Evolutionary conservation across 2,888 invertebrate species (phyloP).

Genomic region (Drosophila melanocephala): DNA sequence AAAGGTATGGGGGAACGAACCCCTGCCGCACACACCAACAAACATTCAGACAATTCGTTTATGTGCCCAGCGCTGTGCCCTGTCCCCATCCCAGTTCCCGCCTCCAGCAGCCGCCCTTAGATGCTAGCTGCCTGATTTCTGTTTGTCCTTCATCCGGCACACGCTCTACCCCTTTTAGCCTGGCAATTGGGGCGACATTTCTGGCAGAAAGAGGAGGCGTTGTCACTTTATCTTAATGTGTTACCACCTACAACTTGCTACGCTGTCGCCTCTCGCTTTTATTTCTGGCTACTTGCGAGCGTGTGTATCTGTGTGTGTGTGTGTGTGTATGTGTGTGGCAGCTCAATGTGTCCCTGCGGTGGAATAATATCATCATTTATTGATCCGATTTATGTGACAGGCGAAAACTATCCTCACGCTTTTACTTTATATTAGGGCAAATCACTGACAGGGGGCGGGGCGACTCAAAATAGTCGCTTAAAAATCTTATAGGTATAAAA

Average conservation of each 20-base stretch:
- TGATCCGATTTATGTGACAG: constrained; percentile 84
- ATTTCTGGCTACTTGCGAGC: constrained; percentile 15
- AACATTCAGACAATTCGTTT: constrained; percentile 72
- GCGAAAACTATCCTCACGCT: constrained; percentile 75
- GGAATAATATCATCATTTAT: constrained; percentile 84
- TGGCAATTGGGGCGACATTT: constrained; percentile 48
- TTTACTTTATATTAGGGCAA: constrained; percentile 49
- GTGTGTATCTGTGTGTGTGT: constrained; percentile 38
- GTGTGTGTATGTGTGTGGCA: constrained; percentile 52
- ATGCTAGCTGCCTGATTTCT: constrained; percentile 71
- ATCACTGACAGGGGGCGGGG: not conserved
- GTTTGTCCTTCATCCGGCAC: constrained; percentile 68
- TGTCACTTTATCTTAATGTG: constrained; percentile 82
- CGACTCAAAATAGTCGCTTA: constrained; percentile 37
- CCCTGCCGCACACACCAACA: constrained; percentile 4
- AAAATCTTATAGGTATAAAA: constrained; percentile 15
- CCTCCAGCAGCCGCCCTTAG: constrained; percentile 25
- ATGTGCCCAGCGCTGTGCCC: constrained; percentile 50
- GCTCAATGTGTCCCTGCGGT: constrained; percentile 83
- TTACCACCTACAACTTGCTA: constrained; percentile 80
- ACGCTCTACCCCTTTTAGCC: constrained; percentile 68
- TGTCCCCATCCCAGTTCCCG: not conserved
- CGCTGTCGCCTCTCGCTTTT: constrained; percentile 35
- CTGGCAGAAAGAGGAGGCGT: constrained; percentile 65
- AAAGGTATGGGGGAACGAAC: not conserved